Base-by-base conservation (phyloP, 2,797 vertebrate genomes). In the Enteromius anoplus region DNA sequence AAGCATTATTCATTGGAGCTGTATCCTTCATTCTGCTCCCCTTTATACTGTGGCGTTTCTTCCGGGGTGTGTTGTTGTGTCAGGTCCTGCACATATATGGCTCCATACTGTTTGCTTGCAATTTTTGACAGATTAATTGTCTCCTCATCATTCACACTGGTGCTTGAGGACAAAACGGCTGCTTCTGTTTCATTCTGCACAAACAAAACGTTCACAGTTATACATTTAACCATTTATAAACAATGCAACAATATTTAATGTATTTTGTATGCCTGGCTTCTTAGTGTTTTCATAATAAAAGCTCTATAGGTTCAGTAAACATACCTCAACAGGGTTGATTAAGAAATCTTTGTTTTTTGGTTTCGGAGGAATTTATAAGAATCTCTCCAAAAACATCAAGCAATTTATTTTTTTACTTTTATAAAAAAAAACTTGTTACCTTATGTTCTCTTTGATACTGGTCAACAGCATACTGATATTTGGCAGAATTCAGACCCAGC, bases 391-490 rank as follows among this genome's bases (percentile, higher is more conserved):
- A 60, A 60, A 26, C 4, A 62, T 5, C 2, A 29, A 60, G 11
- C 9, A 60, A 23, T 60, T 26, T 3, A 6, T 6, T 42, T 42
- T 3, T 29, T 14, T 6, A 29, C 12, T 29, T 62, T 29, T 12
- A 29, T 14, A 29, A 29, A 5, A 29, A 62, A 14, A 62, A 29
- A 29, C 0, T 2, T 60, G n/a, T 85, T 90, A 95, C 93, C 94
- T 93, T 89, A 73, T 92, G 87, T 29, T 86, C 86, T 23, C 89
- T 91, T 0, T 89, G 75, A 72, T 93, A 86, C 76, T 93, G 92
- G 58, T 96, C 91, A 62, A 94, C 86, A 42, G 93, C 89, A 1
- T 93, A 94, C 84, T 95, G 95, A 85, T 95, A 95, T 88, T 95
- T 96, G 55, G 94, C 90, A 76, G 91, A 79, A 3, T 85, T 92